Percentiles rank a stretch among this genome's conserved stretches.
These are phyloP conservation scores for Calvadosia cruxmelitensis DNA, from an alignment of 30 jellyfish, hydroid and myxozoan genomes.

Conservation along the genomic window DNA sequence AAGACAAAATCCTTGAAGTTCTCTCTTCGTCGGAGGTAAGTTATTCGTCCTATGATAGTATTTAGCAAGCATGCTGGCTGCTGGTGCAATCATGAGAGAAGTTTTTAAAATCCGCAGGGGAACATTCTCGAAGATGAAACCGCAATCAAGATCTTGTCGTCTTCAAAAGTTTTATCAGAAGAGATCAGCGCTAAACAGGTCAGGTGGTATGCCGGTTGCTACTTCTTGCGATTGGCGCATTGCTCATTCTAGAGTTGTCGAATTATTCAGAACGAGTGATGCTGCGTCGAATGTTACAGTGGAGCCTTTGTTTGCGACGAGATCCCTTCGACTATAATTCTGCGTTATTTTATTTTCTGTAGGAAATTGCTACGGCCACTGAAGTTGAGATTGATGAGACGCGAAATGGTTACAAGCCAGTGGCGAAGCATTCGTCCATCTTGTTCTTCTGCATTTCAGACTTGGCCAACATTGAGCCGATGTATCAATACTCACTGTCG, in stretches of 20 bases:
- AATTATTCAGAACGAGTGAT: too few species aligned
- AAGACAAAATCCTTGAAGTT: conserved; percentile 88
- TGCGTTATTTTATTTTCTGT: too few species aligned
- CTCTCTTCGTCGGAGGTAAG: conserved; percentile 85
- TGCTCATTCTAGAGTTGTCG: too few species aligned
- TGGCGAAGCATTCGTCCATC: conserved; percentile 82
- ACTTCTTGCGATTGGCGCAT: too few species aligned
- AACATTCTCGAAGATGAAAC: conserved; percentile 96
- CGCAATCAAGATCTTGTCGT: conserved; percentile 82
- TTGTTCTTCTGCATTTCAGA: conserved; percentile 93
- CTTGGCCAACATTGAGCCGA: conserved; percentile 92
- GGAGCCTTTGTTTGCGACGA: too few species aligned
- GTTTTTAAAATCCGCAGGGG: conserved; percentile 39
- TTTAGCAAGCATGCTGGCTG: not conserved
- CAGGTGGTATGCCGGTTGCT: too few species aligned
- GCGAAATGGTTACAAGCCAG: conserved; percentile 96
- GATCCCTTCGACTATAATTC: too few species aligned
- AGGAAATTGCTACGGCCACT: conserved; percentile 88
- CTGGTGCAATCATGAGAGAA: not conserved
- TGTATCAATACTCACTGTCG: conserved; percentile 86
- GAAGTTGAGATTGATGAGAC: conserved; percentile 93
- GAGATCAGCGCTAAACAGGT: conserved; percentile 95
- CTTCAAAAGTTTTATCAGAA: conserved; percentile 93
- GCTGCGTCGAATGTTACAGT: too few species aligned
- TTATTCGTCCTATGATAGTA: not conserved